Evolutionary conservation across 2,797 vertebrate genomes (phyloP), one percentile per base, ranked within the genome.

Genomic region (Peromyscus attwateri): DNA sequence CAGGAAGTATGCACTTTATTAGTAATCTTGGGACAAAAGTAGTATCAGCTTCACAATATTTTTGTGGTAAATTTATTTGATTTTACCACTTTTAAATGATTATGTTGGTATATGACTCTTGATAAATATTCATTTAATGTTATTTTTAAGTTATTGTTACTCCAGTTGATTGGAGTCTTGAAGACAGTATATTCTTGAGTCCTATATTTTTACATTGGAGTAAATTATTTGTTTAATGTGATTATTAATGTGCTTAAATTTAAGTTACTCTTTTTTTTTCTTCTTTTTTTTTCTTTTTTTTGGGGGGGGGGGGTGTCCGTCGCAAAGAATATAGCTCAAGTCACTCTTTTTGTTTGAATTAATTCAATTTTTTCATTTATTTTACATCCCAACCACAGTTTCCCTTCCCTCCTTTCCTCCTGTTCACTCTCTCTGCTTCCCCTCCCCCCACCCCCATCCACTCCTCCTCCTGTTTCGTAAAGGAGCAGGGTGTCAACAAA

Each of bases 31-130:
- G 9, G 10, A 31, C 79, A 87, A 64, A 80, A 87, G 37, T 64
- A 52, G 68, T 8, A 79, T 66, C 19, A 46, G 34, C 9, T 75
- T 93, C 34, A 52, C 31, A 84, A 29, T 89, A 23, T 62, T 64
- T 76, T 93, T 52, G 11, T 81, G 75, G 17, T 10, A 14, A 46
- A 79, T 10, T 83, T 29, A 7, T 46, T 89, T 64, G 13, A 43
- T 77, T 89, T 93, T 87, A 40, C 6, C 9, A 87, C n/a, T 85
- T 85, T 95, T 64, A 90, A 64, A 46, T 79, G 23, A 46, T 43
- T 57, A 46, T 66, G 9, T 19, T 31, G 19, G 1, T 79, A 3
- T 5, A 29, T 85, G 37, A 46, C 5, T 71, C 13, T 27, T 76
- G 76, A 75, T 66, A 34, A 79, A 49, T 77, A 73, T 37, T 89